Conservation (phyloP, 2,113 vertebrate genomes). For the Pao palembangensis region DNA sequence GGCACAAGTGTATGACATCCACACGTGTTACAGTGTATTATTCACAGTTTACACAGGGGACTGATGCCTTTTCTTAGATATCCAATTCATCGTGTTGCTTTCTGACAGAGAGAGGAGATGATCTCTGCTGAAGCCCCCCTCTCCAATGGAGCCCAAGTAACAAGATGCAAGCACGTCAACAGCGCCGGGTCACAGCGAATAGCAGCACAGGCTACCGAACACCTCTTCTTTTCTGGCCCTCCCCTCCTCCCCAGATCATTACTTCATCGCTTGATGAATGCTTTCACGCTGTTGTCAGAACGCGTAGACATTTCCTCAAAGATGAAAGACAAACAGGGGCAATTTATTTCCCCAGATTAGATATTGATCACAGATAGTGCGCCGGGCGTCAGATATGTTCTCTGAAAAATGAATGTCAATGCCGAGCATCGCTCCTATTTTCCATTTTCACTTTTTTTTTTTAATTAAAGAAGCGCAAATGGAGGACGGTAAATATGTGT, state of each 20-base stretch:
- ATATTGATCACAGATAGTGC: conserved; percentile 78
- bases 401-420: conserved; percentile 74
- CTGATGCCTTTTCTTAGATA: conserved; percentile 74
- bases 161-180: conserved; percentile 66
- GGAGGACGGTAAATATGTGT: neutral
- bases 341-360: conserved; percentile 81
- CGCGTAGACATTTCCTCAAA: conserved; percentile 76
- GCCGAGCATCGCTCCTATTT: conserved; percentile 42
- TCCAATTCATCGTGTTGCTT: conserved; percentile 63
- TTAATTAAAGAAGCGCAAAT: neutral
- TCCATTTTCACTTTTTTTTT: conserved; percentile 16
- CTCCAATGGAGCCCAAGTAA: conserved; percentile 52
- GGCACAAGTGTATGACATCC: conserved; percentile 75
- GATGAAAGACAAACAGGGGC: conserved; percentile 80
- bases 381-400: conserved; percentile 72
- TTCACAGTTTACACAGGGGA: conserved; percentile 72
- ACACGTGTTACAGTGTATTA: conserved; percentile 69
- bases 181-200: conserved; percentile 57
- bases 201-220: conserved; percentile 44
- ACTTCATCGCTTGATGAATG: conserved; percentile 78
- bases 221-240: conserved; percentile 2
- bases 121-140: conserved; percentile 57
- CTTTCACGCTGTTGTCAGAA: conserved; percentile 66
- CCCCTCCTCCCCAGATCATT: conserved; percentile 52
- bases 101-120: conserved; percentile 67